phyloP scores from a whole-genome alignment of 1,140 invertebrate species.

The Drosophila subpulchrella region DNA sequence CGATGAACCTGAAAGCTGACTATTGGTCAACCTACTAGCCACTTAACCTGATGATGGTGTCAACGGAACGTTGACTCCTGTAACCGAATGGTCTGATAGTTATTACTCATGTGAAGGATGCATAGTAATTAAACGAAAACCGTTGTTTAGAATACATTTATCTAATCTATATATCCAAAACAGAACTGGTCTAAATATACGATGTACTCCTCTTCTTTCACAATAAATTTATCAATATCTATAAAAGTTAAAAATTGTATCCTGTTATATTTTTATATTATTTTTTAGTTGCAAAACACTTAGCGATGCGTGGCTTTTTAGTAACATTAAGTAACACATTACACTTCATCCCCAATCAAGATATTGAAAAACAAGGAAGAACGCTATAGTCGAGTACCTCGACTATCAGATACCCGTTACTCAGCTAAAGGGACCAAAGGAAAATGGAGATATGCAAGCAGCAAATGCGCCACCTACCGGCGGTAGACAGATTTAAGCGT shows the following conservation, averaged over 20 bases:
- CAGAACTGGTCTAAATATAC: constrained; percentile 45
- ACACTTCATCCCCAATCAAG: too few species aligned
- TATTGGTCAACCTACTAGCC: constrained; percentile 30
- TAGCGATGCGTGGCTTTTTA: too few species aligned
- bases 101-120: constrained; percentile 68
- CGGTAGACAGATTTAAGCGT: too few species aligned
- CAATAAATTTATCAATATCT: constrained; percentile 10
- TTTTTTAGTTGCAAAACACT: too few species aligned
- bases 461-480: too few species aligned
- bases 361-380: too few species aligned
- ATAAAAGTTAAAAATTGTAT: not conserved
- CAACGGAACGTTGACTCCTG: constrained; percentile 42
- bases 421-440: too few species aligned
- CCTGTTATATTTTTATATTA: too few species aligned
- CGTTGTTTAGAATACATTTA: constrained; percentile 39
- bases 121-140: constrained; percentile 61
- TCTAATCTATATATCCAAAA: constrained; percentile 35
- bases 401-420: too few species aligned
- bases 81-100: constrained; percentile 76
- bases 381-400: too few species aligned
- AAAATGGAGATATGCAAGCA: too few species aligned
- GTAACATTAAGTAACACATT: too few species aligned
- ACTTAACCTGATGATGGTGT: constrained; percentile 67
- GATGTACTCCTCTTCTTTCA: constrained; percentile 24
- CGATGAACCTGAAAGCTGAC: constrained; percentile 5